These are phyloP conservation scores for Lota lota DNA, from an alignment of 2,113 vertebrate genomes.

Conservation along the genomic window DNA sequence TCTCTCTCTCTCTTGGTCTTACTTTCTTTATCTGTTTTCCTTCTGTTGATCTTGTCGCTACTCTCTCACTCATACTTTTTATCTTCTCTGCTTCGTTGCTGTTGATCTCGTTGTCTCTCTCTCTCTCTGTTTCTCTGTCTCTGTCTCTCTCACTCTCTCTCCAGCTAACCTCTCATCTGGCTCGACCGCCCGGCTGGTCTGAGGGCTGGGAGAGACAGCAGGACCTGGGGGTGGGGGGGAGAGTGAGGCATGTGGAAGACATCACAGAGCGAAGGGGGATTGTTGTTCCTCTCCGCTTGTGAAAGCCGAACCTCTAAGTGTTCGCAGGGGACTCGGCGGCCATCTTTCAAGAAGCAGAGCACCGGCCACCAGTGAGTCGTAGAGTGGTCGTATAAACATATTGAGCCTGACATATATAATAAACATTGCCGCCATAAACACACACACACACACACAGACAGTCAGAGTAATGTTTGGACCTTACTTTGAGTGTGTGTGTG, in stretches of 20 bases:
- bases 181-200: constrained; percentile 19
- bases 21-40: too few relatives aligned
- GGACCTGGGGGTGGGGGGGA: constrained; percentile 19
- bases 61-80: too few relatives aligned
- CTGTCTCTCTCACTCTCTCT: too few relatives aligned
- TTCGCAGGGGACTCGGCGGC: constrained; percentile 52
- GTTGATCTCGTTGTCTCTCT: too few relatives aligned
- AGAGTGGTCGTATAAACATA: constrained; percentile 57
- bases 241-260: constrained; percentile 62
- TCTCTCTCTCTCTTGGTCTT: constrained; percentile 1
- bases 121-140: too few relatives aligned
- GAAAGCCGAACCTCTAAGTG: constrained; percentile 48
- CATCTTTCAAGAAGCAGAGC: constrained; percentile 56
- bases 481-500: too few relatives aligned
- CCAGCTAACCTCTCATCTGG: not conserved
- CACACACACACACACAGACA: not conserved
- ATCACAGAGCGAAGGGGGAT: constrained; percentile 51
- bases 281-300: constrained; percentile 61
- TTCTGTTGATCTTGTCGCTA: too few relatives aligned
- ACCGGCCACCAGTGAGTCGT: constrained; percentile 39
- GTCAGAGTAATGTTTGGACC: too few relatives aligned
- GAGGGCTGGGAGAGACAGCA: constrained; percentile 33
- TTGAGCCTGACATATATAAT: constrained; percentile 56
- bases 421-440: constrained; percentile 58
- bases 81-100: too few relatives aligned